Percentiles rank a stretch among this genome's conserved stretches.
These are phyloP conservation scores for Synanthedon formicaeformis DNA, from an alignment of 2,888 invertebrate species.

Conservation along the genomic window DNA sequence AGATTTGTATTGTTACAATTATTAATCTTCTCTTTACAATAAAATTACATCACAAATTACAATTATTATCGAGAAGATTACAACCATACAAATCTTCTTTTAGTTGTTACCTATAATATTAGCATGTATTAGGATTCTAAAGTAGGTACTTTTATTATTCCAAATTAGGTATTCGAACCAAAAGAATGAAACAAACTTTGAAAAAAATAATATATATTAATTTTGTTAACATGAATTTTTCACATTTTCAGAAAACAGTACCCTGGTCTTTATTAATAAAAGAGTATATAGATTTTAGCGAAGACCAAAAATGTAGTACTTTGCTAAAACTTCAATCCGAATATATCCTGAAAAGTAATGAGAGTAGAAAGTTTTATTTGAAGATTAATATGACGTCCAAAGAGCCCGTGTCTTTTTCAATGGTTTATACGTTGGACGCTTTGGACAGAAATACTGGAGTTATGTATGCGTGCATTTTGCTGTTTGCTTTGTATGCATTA, in stretches of 20 bases:
- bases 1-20: no score
- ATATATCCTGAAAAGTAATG: slow-evolving; percentile 8
- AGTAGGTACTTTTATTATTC: no score
- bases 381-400: slow-evolving; percentile 27
- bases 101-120: no score
- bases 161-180: no score
- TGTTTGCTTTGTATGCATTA: slow-evolving; percentile 80
- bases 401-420: slow-evolving; percentile 31
- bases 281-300: slow-evolving; percentile 70
- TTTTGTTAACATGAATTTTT: neutral
- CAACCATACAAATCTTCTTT: no score
- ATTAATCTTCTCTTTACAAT: no score
- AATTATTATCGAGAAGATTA: no score
- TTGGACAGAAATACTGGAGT: slow-evolving; percentile 76
- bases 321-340: slow-evolving; percentile 34
- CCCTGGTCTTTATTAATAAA: slow-evolving; percentile 73
- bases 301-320: slow-evolving; percentile 51
- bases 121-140: no score
- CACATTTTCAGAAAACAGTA: slow-evolving; percentile 43
- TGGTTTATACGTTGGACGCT: slow-evolving; percentile 72
- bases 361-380: slow-evolving; percentile 14
- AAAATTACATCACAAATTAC: no score
- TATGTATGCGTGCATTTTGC: slow-evolving; percentile 78
- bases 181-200: no score
- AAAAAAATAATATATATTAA: no score